Percentiles rank a stretch among this genome's conserved stretches.
These are phyloP conservation scores for Microtus richardsoni DNA, from an alignment of 2,113 vertebrate species.

Conservation along the genomic window DNA sequence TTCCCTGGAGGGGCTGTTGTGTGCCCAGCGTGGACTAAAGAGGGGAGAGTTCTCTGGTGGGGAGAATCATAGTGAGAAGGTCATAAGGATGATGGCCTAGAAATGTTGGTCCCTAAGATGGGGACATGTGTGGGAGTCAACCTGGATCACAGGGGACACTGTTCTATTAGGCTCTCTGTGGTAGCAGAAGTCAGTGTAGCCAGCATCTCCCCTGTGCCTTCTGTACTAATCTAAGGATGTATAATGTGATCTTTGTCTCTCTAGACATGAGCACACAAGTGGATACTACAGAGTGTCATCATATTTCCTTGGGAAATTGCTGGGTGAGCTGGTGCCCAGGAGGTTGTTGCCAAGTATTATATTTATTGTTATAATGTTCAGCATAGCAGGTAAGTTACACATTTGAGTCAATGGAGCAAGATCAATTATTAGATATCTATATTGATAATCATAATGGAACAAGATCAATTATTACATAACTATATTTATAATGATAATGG, in stretches of 20 bases:
- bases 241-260: conserved; percentile 18
- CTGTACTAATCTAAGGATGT: neutral
- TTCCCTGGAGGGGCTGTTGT: no score
- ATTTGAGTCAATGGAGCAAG: no score
- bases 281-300: neutral
- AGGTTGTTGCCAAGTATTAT: conserved; percentile 65
- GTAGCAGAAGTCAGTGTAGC: neutral
- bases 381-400: conserved; percentile 78
- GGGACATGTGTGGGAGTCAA: fast-evolving
- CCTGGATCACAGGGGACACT: neutral
- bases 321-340: neutral
- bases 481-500: no score
- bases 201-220: neutral
- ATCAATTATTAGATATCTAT: neutral
- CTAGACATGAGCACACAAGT: neutral
- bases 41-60: neutral
- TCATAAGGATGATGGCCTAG: neutral
- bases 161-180: neutral
- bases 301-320: neutral
- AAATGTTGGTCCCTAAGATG: no score
- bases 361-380: neutral
- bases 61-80: neutral
- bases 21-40: neutral
- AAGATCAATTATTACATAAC: neutral
- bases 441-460: no score